These are phyloP conservation scores for Cossypha heuglini DNA, from an alignment of 2,797 vertebrate species.

Conservation along the genomic window DNA sequence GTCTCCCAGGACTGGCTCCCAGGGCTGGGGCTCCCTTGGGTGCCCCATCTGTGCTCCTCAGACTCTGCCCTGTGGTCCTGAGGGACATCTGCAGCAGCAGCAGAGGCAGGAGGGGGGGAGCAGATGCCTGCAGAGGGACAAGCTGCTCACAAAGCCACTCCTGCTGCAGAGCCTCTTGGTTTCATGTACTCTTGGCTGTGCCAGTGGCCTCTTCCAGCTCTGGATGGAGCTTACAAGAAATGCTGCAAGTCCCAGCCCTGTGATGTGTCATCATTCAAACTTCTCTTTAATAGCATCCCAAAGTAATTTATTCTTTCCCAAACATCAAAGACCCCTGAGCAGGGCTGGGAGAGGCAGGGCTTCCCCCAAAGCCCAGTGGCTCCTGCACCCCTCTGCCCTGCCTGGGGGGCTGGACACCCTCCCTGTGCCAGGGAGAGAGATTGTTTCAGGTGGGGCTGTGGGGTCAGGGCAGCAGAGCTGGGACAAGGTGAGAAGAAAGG, in stretches of 20 bases:
- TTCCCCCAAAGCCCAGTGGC: background rate
- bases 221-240: background rate
- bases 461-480: background rate
- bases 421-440: rapidly evolving
- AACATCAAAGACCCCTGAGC: background rate
- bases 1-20: background rate
- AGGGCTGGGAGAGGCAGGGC: background rate
- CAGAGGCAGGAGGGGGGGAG: background rate
- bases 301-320: background rate
- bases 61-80: background rate
- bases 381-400: background rate
- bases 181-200: background rate
- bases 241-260: background rate
- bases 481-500: background rate
- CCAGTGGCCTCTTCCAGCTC: constrained; percentile 24
- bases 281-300: background rate
- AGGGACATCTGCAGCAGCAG: background rate
- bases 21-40: background rate
- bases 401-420: rapidly evolving
- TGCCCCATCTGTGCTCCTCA: background rate
- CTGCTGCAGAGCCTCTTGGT: background rate
- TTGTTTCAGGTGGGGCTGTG: background rate
- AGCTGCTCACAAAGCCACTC: background rate
- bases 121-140: background rate
- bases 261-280: constrained; percentile 3